Evolutionary conservation across 1,140 invertebrate genomes (phyloP), one percentile per base, ranked within the genome.

Genomic region (Halesus radiatus): DNA sequence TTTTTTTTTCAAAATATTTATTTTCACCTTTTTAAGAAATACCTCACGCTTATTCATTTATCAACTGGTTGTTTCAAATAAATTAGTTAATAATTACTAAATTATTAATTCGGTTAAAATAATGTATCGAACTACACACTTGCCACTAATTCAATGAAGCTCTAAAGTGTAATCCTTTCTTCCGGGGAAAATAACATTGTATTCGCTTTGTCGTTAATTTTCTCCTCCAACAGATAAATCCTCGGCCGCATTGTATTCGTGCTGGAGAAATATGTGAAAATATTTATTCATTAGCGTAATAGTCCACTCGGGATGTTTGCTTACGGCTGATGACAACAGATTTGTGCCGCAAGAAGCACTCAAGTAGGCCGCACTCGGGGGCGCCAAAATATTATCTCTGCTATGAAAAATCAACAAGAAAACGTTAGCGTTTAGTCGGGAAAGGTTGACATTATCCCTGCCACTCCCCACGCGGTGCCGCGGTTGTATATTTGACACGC

Each of bases 231-330:
- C n/a, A 70, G 3, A 70, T 20, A 45, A 70, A 70, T 70, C 52
- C 15, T 6, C 66, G 20, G 6, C 66, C 15, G 13, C 66, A 52
- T 45, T 52, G 29, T 70, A 10, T 10, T 45, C 37, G 37, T 13
- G 37, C 5, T 18, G n/a, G 37, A 23, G 37, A 70, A 70, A 70
- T 70, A 70, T 70, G 66, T 70, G 66, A 70, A 76, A 76, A 60
- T 60, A 76, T 76, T 76, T 76, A 76, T 76, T 76, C 74, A 76
- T 76, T 76, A 76, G 56, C 54, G 74, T 76, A 76, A 76, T 76
- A 45, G 74, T 60, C 53, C 74, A 76, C 74, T 76, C 32, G 16
- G 62, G 74, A 76, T 76, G 60, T 76, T 76, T 76, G 74, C 32
- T 45, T 37, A 15, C 54, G 56, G 74, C 23, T 60, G 54, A 76